phyloP scores from a whole-genome alignment of 2,888 invertebrate species.

The Lycia hirtaria region DNA sequence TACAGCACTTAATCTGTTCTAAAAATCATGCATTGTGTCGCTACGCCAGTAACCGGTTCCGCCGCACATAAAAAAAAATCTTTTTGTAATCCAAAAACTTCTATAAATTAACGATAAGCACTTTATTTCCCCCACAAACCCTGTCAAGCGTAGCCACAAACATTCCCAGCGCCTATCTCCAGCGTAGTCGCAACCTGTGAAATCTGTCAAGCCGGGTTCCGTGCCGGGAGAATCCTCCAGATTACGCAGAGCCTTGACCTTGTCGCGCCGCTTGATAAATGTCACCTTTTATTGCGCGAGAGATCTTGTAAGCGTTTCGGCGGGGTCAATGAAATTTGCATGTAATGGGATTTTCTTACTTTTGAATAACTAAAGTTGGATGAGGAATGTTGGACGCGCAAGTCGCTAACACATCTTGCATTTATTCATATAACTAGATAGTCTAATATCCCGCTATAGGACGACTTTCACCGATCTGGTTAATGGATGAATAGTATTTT shows the following conservation, averaged over 20 bases:
- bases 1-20: no score
- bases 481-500: no score
- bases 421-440: no score
- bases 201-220: constrained; percentile 19
- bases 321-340: not conserved
- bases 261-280: constrained; percentile 15
- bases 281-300: not conserved
- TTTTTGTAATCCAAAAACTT: no score
- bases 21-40: no score
- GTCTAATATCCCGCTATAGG: no score
- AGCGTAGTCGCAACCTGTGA: constrained; percentile 12
- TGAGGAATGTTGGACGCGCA: no score
- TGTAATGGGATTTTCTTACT: not conserved
- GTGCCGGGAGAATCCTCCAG: constrained; percentile 15
- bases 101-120: no score
- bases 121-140: not conserved
- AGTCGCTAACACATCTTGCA: no score
- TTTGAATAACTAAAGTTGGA: not conserved
- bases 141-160: constrained; percentile 5
- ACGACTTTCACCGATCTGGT: no score
- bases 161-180: constrained; percentile 14
- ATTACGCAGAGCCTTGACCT: constrained; percentile 22
- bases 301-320: not conserved
- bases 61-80: no score
- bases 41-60: no score